A percentile compares a stretch with the other conserved stretches of the same genome.
These are phyloP conservation scores for Characodon lateralis DNA, from an alignment of 2,797 vertebrate species.

Conservation along the genomic window DNA sequence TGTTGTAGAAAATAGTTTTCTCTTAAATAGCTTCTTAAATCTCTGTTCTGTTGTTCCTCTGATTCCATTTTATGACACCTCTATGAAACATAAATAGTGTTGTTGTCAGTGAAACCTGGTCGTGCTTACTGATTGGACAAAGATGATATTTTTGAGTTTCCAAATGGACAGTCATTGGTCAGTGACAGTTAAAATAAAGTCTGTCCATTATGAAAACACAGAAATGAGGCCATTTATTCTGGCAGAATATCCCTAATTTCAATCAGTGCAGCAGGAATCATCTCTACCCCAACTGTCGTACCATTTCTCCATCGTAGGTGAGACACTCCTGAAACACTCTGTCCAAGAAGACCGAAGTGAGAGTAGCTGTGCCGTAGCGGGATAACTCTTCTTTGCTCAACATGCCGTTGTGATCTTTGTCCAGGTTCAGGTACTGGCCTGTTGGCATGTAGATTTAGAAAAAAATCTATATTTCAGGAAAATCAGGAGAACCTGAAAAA, in stretches of 20 bases:
- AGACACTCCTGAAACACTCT: conserved; percentile 98
- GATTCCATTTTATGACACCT: background rate
- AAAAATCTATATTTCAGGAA: background rate
- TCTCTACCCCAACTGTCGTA: conserved; percentile 56
- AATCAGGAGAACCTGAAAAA: no score
- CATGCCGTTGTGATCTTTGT: conserved; percentile 99
- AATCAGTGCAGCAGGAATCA: background rate
- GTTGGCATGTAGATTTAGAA: conserved; percentile 11
- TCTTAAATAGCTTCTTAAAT: background rate
- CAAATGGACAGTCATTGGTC: background rate
- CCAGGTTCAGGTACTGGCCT: conserved; percentile 98
- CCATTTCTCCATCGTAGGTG: conserved; percentile 99
- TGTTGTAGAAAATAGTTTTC: background rate
- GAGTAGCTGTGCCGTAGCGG: conserved; percentile 95
- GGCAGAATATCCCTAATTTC: background rate
- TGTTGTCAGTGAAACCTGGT: background rate
- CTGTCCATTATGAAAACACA: background rate
- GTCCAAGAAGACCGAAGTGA: conserved; percentile 95
- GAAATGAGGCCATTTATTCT: background rate
- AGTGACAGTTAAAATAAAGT: background rate
- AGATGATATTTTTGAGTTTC: background rate
- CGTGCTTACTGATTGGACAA: background rate
- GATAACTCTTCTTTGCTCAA: conserved; percentile 98
- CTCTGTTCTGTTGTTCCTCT: background rate
- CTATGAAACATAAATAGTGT: background rate